A percentile compares a stretch with the other conserved stretches of the same genome.
Conservation (phyloP, 2,888 invertebrate genomes). For the Thymelicus acteon region DNA sequence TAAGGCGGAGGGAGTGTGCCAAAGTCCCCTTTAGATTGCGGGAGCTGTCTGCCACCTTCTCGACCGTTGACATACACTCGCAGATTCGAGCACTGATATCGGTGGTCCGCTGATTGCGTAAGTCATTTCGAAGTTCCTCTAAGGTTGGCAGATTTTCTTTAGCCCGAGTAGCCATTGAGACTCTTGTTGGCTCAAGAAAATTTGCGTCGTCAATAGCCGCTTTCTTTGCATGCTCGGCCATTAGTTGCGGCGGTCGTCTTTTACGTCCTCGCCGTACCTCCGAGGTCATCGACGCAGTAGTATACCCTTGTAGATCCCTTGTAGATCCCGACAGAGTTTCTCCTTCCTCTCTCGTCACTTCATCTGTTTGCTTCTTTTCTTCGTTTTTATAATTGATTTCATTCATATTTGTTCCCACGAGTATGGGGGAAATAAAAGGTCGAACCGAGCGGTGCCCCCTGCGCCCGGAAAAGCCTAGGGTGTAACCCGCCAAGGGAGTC, state of each 20-base stretch:
- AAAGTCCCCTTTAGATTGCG: not conserved
- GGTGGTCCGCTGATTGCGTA: not conserved
- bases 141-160: not conserved
- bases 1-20: not conserved
- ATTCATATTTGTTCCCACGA: not conserved
- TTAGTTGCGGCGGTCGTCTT: not conserved
- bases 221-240: not conserved
- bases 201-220: not conserved
- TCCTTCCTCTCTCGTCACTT: no score
- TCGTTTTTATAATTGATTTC: no score
- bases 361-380: no score
- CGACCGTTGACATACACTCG: not conserved
- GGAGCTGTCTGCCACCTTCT: not conserved
- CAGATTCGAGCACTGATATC: not conserved
- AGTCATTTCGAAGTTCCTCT: not conserved
- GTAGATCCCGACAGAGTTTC: no score
- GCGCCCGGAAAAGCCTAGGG: conserved; percentile 6
- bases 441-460: conserved; percentile 10
- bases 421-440: conserved; percentile 13
- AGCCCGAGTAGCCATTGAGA: not conserved
- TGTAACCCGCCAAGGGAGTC: not conserved
- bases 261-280: not conserved
- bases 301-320: no score
- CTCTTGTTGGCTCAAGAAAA: not conserved
- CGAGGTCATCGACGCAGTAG: not conserved